These are phyloP conservation scores for Exaiptasia diaphana DNA, from an alignment of 64 coral and sea anemone species.

Conservation along the genomic window DNA sequence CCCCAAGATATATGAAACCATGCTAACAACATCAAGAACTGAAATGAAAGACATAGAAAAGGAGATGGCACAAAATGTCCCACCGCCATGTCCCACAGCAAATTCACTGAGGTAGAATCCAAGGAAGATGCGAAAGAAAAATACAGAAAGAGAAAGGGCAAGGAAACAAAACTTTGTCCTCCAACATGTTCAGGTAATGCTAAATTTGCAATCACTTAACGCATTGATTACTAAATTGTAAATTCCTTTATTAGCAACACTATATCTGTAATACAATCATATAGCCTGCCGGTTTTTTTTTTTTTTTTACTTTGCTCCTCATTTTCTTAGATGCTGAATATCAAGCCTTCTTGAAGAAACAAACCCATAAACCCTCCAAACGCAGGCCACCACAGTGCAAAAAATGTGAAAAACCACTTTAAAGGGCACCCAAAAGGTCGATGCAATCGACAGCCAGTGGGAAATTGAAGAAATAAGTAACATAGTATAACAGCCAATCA, in stretches of 20 bases:
- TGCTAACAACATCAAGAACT: background rate
- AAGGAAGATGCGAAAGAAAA: background rate
- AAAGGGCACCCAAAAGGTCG: too few species aligned
- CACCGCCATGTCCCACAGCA: background rate
- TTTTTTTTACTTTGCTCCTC: too few species aligned
- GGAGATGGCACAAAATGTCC: background rate
- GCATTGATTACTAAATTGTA: background rate
- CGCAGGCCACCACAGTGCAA: background rate
- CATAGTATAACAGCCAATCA: too few species aligned
- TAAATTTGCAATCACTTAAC: background rate
- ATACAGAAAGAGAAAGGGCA: background rate
- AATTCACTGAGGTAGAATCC: background rate
- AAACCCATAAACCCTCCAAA: background rate
- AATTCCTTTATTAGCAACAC: too few species aligned
- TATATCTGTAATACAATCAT: too few species aligned
- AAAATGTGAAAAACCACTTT: background rate
- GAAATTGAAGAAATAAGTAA: too few species aligned
- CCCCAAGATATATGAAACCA: background rate
- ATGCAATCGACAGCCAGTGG: too few species aligned
- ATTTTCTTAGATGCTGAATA: background rate
- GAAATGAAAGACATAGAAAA: background rate
- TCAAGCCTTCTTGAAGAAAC: background rate
- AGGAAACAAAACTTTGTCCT: conserved; percentile 17
- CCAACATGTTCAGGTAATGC: conserved; percentile 17
- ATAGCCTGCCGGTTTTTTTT: too few species aligned